Base-by-base conservation (phyloP, 1,140 invertebrate species). In the Panonychus citri region DNA sequence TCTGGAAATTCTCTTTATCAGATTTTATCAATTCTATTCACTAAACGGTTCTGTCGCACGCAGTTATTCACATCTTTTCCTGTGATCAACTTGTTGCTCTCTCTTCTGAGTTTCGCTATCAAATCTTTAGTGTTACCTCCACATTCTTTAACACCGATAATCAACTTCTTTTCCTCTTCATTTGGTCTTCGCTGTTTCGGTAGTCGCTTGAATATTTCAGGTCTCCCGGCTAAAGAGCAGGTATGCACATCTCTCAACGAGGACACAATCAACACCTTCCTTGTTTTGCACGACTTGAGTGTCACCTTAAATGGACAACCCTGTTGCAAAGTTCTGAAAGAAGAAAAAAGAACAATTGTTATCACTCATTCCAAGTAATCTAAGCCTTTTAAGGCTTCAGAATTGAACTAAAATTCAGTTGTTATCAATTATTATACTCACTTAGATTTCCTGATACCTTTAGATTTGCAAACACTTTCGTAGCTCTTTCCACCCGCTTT, bases 1-100 rank as follows among this genome's bases (percentile, higher is more conserved):
- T 69, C 28, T 63, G 54, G 42, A 76, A 63, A 21, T 66, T 64
- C 50, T 98, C 91, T 10, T 81, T 81, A 56, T 77, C 71, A 1
- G 94, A 93, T 63, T 82, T 81, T 66, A 87, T 79, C 5, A 98
- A 72, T 37, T 76, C 77, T 3, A n/a, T n/a, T n/a, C n/a, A n/a
- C n/a, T n/a, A n/a, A n/a, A n/a, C n/a, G n/a, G n/a, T 34, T 34
- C 30, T 34, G 4, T 34, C 4, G 30, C 15, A 43, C 3, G 42
- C 15, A 43, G 42, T 7, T 43, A 7, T n/a, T 5, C 19, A 43
- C 17, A 43, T 43, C 42, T 21, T 43, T 43, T 5, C 5, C 17
- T 3, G 42, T 43, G 4, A 43, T 21, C 3, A 43, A 43, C 17
- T 43, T 43, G 5, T 17, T 17, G 17, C 3, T 4, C 5, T 43